Evolutionary conservation across 2,797 vertebrate genomes (phyloP).

Genomic region (Alcedo quadribrachys): DNA sequence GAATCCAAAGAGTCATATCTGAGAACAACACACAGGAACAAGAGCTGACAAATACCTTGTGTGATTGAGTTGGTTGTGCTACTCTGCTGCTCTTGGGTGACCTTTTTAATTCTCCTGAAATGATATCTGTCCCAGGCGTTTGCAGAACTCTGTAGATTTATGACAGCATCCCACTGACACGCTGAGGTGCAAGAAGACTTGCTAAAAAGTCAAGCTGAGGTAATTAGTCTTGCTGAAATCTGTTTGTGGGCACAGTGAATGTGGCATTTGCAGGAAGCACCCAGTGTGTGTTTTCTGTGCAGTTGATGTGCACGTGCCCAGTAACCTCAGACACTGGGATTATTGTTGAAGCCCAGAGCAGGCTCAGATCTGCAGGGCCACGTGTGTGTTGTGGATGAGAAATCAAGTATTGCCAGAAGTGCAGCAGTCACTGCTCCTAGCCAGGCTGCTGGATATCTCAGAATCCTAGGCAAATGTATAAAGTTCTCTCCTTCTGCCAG

Average conservation of each 20-base stretch:
- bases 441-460: neutral
- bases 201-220: constrained; percentile 8
- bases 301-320: neutral
- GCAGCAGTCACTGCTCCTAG: neutral
- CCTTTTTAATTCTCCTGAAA: constrained; percentile 15
- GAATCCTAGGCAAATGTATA: neutral
- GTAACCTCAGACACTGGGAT: neutral
- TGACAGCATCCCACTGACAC: constrained; percentile 34
- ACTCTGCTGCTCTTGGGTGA: constrained; percentile 28
- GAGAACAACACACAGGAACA: neutral
- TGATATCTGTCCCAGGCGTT: constrained; percentile 5
- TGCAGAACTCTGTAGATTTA: constrained; percentile 4
- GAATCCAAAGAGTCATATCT: neutral
- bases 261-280: neutral
- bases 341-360: neutral
- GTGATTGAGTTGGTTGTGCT: constrained; percentile 32
- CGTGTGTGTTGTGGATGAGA: neutral
- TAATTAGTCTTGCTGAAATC: constrained; percentile 37
- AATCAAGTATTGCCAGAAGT: neutral
- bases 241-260: neutral
- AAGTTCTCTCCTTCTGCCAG: neutral
- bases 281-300: neutral
- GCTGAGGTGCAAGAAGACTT: neutral
- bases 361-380: neutral
- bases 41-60: neutral